Evolutionary conservation across 2,888 invertebrate species (phyloP).

Genomic region (Sminthurides aquaticus): DNA sequence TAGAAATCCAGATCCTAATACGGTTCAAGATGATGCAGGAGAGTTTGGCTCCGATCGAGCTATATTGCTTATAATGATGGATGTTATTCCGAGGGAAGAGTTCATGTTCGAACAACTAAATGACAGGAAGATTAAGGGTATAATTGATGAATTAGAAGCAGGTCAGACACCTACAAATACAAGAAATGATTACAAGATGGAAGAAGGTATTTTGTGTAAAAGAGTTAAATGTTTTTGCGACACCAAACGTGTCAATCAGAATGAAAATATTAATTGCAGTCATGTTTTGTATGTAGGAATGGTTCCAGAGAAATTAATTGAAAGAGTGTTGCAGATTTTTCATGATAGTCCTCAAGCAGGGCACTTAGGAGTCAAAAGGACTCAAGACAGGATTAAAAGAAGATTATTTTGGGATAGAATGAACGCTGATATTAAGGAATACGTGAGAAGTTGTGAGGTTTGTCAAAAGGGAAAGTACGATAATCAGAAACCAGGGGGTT

Average conservation of each 20-base stretch:
- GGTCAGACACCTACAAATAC: too few species aligned
- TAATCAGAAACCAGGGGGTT: conserved; percentile 21
- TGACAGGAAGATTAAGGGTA: not conserved
- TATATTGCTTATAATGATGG: too few species aligned
- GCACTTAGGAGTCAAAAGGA: conserved; percentile 32
- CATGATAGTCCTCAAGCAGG: conserved; percentile 32
- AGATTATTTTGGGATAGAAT: conserved; percentile 31
- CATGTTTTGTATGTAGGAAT: conserved; percentile 19
- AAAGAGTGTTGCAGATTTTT: conserved; percentile 23
- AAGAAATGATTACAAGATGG: too few species aligned
- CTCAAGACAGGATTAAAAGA: conserved; percentile 22
- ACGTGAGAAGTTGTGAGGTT: conserved; percentile 25
- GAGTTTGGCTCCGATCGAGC: not conserved
- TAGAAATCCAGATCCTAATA: not conserved
- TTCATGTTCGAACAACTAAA: not conserved
- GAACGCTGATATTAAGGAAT: conserved; percentile 28
- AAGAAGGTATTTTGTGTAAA: conserved; percentile 3
- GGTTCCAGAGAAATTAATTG: conserved; percentile 20
- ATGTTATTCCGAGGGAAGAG: not conserved
- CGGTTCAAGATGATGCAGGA: not conserved
- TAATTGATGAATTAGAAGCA: too few species aligned
- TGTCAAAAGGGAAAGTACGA: conserved; percentile 29
- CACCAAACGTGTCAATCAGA: not conserved
- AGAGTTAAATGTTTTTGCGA: conserved; percentile 9
- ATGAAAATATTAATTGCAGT: not conserved